A percentile compares a stretch with the other conserved stretches of the same genome.
These are phyloP conservation scores for Forbesichthys papilliferus DNA, from an alignment of 2,113 vertebrate genomes.

Conservation along the genomic window DNA sequence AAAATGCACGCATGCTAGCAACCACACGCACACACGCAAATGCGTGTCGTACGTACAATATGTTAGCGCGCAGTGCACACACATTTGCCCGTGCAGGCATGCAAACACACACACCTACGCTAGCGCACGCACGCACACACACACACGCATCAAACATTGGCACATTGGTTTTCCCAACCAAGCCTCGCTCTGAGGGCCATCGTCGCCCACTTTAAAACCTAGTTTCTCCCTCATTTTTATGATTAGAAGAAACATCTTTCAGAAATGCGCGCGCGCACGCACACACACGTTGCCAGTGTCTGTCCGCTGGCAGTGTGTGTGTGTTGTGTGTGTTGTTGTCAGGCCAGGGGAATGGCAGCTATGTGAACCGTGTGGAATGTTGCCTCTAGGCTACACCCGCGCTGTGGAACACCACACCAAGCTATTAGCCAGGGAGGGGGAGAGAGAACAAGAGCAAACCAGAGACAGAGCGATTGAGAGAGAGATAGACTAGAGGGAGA, in stretches of 20 bases:
- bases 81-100: no score
- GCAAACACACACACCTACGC: no score
- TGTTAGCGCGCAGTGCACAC: no score
- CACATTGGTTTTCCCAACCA: no score
- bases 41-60: no score
- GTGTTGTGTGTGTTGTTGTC: constrained; percentile 3
- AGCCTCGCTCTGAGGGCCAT: no score
- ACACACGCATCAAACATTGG: no score
- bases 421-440: background rate
- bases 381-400: constrained; percentile 23
- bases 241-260: background rate
- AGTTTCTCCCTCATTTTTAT: no score
- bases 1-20: no score
- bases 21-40: no score
- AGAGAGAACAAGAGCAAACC: background rate
- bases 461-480: background rate
- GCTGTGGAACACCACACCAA: background rate
- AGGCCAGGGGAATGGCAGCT: constrained; percentile 49
- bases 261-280: background rate
- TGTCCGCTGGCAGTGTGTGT: background rate
- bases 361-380: constrained; percentile 51
- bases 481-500: background rate
- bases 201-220: no score
- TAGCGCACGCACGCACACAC: no score
- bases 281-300: background rate